phyloP scores from a whole-genome alignment of 1,140 invertebrate species.

The Araneus ventricosus region DNA sequence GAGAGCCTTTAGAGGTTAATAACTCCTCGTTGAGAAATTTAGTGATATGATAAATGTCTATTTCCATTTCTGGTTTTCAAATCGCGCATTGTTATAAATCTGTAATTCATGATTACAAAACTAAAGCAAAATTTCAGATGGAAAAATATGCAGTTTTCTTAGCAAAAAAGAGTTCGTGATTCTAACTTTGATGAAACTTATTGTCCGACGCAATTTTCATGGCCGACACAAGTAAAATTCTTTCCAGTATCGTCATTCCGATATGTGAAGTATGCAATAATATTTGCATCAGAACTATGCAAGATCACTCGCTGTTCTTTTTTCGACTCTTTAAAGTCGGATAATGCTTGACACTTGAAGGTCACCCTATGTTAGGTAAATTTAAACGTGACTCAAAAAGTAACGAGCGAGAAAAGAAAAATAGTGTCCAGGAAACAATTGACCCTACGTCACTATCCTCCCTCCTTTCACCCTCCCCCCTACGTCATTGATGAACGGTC shows the following conservation, averaged over 20 bases:
- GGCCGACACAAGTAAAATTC: not conserved
- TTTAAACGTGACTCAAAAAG: conserved; percentile 10
- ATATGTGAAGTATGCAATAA: not conserved
- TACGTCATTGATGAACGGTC: not conserved
- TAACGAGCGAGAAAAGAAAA: not conserved
- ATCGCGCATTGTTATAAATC: too few relatives aligned
- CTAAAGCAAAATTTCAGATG: too few relatives aligned
- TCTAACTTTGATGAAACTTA: too few relatives aligned
- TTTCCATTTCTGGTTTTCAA: too few relatives aligned
- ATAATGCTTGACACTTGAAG: not conserved
- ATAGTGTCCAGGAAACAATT: conserved; percentile 3
- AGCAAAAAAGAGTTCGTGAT: too few relatives aligned
- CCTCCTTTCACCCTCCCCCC: too few relatives aligned
- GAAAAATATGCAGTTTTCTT: too few relatives aligned
- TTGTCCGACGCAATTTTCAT: too few relatives aligned
- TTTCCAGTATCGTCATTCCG: not conserved
- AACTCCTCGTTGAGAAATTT: too few relatives aligned
- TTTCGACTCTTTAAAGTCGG: not conserved
- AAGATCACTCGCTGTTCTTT: not conserved
- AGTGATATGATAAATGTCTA: too few relatives aligned
- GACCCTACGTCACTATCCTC: not conserved
- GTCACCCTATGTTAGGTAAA: not conserved
- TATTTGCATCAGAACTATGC: not conserved
- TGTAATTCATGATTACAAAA: too few relatives aligned
- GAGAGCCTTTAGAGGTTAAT: too few relatives aligned